Evolutionary conservation across 2,888 invertebrate species (phyloP).

Genomic region (Barypeithes pellucidus): DNA sequence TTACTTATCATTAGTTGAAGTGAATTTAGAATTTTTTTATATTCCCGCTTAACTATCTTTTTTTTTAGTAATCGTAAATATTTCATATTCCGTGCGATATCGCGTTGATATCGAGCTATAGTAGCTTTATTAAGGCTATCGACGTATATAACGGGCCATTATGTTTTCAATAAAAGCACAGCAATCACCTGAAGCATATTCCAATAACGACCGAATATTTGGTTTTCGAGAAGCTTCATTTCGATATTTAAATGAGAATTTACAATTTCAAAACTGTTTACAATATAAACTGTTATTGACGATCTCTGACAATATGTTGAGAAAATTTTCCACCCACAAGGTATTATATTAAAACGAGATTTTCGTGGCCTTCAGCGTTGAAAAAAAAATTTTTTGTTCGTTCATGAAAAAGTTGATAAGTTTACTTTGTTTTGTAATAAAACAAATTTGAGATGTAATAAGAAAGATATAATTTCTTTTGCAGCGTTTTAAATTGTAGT

Average conservation of each 20-base stretch:
- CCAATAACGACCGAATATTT: background rate
- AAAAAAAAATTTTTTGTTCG: no score
- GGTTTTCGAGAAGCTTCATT: background rate
- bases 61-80: background rate
- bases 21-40: background rate
- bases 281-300: background rate
- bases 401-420: no score
- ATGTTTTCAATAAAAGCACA: slow-evolving; percentile 38
- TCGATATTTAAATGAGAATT: background rate
- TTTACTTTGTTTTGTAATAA: no score
- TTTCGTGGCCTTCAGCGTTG: no score
- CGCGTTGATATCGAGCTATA: background rate
- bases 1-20: no score
- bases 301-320: no score
- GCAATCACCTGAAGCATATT: slow-evolving; percentile 30
- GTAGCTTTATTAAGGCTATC: slow-evolving; percentile 27
- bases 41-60: background rate
- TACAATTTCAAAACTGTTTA: background rate
- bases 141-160: slow-evolving; percentile 28
- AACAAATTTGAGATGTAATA: no score
- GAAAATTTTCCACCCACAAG: no score
- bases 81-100: background rate
- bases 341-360: no score
- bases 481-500: no score
- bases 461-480: no score